Evolutionary conservation across 2,888 invertebrate species (phyloP), one percentile per base, ranked within the genome.

Genomic region (Tachina grossa): DNA sequence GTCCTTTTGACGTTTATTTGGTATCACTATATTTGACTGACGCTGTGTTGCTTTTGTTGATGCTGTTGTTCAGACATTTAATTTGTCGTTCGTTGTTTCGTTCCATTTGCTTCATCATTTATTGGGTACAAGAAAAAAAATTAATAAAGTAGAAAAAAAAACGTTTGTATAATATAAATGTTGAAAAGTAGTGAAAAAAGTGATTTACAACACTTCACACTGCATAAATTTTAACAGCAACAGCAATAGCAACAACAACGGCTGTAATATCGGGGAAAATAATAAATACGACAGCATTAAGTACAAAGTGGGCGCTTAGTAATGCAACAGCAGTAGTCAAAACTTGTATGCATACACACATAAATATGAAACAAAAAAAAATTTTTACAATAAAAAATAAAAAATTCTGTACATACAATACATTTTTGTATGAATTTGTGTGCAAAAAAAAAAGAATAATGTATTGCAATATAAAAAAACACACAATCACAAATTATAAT

Each of bases 161-260:
- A 47, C 74, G 65, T 76, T 79, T 78, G n/a, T n/a, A 65, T 75
- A 71, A 71, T 82, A 78, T 59, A 85, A 87, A 79, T 79, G 76
- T 72, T 82, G 43, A 85, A 84, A 78, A 82, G 76, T 78, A 82
- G 83, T 74, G 83, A 85, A 84, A 84, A 87, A 78, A 86, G 87
- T 87, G 86, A 87, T 87, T 85, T 87, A 87, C 87, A 87, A 80
- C 88, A 87, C 87, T 88, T 88, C 86, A 72, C 83, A 83, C 83
- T 83, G 83, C 72, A 83, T 83, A 83, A 83, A 83, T 78, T 78
- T 83, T 45, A 78, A 79, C 43, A 55, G 71, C 63, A 77, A 72
- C 65, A 71, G 13, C 57, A 39, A 59, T 9, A 75, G 9, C 45
- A 47, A 65, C 31, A 57, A 19, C 22, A 61, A 55, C 41, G 51